Evolutionary conservation across 2,797 vertebrate species (phyloP).

Genomic region (Melanotaenia maccullochi): DNA sequence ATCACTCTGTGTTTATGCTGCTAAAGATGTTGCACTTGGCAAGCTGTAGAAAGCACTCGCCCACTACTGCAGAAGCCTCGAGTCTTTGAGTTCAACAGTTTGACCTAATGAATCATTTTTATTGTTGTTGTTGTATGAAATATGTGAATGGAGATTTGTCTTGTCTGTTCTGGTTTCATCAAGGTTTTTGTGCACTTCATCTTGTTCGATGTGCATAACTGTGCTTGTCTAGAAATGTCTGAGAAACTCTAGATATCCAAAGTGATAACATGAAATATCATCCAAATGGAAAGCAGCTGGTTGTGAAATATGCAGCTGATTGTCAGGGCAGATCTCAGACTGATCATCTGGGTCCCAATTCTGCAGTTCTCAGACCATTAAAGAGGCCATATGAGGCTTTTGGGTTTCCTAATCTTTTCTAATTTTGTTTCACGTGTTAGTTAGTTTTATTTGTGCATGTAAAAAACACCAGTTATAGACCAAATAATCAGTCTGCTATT

Average conservation of each 20-base stretch:
- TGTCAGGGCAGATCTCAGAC: slow-evolving; percentile 3
- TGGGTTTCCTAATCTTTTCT: not conserved
- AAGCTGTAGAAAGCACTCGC: not conserved
- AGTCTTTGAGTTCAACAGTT: slow-evolving; percentile 17
- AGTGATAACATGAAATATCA: slow-evolving; percentile 4
- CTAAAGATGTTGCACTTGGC: slow-evolving; percentile 15
- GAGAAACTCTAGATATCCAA: not conserved
- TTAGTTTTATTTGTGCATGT: not conserved
- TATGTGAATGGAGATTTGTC: slow-evolving; percentile 31
- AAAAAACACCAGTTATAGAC: no score
- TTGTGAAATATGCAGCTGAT: not conserved
- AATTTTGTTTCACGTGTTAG: not conserved
- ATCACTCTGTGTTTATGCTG: slow-evolving; percentile 5
- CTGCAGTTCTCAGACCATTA: slow-evolving; percentile 4
- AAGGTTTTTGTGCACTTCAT: slow-evolving; percentile 2
- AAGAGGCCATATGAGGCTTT: not conserved
- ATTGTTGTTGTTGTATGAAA: slow-evolving; percentile 16
- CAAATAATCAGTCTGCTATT: no score
- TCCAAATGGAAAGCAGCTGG: not conserved
- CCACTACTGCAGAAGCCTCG: slow-evolving; percentile 14
- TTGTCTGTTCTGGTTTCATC: not conserved
- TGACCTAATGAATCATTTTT: slow-evolving; percentile 34
- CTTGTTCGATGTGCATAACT: not conserved
- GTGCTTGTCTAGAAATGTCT: not conserved
- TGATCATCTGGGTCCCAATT: not conserved